Conservation (phyloP, 1,140 invertebrate genomes). For the Ridgeia piscesae region DNA sequence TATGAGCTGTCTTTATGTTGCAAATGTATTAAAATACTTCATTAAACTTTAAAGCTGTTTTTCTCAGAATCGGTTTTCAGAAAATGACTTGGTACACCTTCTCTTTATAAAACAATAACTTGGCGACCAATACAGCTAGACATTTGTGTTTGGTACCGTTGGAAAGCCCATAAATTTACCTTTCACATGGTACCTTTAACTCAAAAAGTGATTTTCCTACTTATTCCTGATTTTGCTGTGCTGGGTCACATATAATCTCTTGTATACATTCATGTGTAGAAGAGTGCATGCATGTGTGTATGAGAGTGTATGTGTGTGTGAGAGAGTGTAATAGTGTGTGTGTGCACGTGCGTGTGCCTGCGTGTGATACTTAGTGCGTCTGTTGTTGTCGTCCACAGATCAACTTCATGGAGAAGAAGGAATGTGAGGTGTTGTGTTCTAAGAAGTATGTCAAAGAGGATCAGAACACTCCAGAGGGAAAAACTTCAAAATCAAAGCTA, state of each 20-base stretch:
- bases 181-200: too few species aligned
- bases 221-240: too few species aligned
- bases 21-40: too few species aligned
- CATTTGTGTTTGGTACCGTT: too few species aligned
- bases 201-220: too few species aligned
- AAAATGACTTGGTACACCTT: too few species aligned
- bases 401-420: slow-evolving; percentile 66
- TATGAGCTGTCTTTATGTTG: too few species aligned
- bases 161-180: too few species aligned
- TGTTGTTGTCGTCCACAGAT: slow-evolving; percentile 54
- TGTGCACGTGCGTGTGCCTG: not conserved
- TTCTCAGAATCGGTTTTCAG: too few species aligned
- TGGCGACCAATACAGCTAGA: too few species aligned
- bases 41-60: too few species aligned
- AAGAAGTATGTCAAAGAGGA: slow-evolving; percentile 70
- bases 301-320: not conserved
- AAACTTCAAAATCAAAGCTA: slow-evolving; percentile 71
- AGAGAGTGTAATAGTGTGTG: not conserved
- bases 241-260: not conserved
- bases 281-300: not conserved
- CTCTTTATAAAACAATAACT: too few species aligned
- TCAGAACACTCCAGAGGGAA: slow-evolving; percentile 44
- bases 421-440: slow-evolving; percentile 72
- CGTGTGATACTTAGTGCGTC: not conserved
- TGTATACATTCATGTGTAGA: not conserved